Base-by-base conservation (phyloP, 2,113 vertebrate species). In the Plecotus auritus region DNA sequence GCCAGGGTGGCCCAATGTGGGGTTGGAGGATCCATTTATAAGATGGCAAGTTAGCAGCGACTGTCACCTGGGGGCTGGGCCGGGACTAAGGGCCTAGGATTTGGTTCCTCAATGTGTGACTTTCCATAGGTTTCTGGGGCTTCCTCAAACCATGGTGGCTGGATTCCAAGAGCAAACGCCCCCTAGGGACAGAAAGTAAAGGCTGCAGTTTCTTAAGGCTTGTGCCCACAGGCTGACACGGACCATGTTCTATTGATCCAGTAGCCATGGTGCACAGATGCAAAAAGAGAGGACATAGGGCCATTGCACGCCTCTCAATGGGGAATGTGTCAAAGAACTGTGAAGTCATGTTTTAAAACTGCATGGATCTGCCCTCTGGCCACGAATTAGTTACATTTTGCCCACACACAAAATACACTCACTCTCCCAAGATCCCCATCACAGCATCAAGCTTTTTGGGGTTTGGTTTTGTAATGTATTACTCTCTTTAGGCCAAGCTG, bases 381-480 rank as follows among this genome's bases (percentile, higher is more conserved):
- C 66, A 88, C 47, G 88, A 69, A 26, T 49, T n/a, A 80, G 56
- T 92, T 66, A 28, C 2, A 66, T 86, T 70, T 11, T 20, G 35
- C 56, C 40, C 32, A 77, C 32, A 47, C 23, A 49, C 32, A 85
- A 84, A 93, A 81, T 51, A 54, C 9, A 72, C 13, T 59, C 45
- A 40, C 54, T 42, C 32, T 78, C 9, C 28, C 14, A 23, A 92
- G 45, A 47, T 1, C 47, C 54, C 14, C 59, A 83, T 73, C 26
- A 42, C 13, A 28, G 26, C 10, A n/a, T 32, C 12, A 51, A 49
- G 30, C 13, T 77, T 86, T 83, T 85, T 80, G 51, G 77, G 40
- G 64, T 85, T 64, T 90, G 26, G 42, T 67, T 95, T 89, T 87
- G 23, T 73, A 70, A 23, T 59, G 2, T 49, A 67, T 88, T 30